phyloP scores from a whole-genome alignment of 2,888 invertebrate species.

The Drepana falcataria region DNA sequence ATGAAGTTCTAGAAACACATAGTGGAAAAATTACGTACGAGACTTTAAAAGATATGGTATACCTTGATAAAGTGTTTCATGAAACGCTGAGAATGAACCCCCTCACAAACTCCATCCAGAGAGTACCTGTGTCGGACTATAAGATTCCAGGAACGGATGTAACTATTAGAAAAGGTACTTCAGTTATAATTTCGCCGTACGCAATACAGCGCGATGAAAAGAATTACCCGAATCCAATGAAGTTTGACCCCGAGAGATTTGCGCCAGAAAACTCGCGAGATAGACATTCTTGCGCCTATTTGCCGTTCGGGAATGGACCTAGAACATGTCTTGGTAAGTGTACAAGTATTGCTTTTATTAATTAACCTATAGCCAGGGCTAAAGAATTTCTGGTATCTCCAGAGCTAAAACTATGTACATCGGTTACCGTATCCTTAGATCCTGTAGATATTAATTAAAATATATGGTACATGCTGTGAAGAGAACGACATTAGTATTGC shows the following conservation, averaged over 20 bases:
- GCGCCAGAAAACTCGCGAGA: slow-evolving; percentile 38
- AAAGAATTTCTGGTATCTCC: too few relatives aligned
- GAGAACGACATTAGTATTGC: too few relatives aligned
- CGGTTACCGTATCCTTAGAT: background rate
- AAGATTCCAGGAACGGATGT: slow-evolving; percentile 46
- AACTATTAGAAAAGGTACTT: slow-evolving; percentile 42
- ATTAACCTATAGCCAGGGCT: too few relatives aligned
- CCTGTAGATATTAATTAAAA: background rate
- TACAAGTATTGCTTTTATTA: background rate
- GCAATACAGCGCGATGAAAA: slow-evolving; percentile 63
- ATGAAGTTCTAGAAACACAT: slow-evolving; percentile 34
- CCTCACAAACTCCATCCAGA: slow-evolving; percentile 47
- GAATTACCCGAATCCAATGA: slow-evolving; percentile 60
- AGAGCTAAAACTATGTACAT: too few relatives aligned
- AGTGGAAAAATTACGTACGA: slow-evolving; percentile 51
- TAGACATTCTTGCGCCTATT: slow-evolving; percentile 47
- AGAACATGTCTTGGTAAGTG: slow-evolving; percentile 61
- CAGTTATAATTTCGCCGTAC: slow-evolving; percentile 46
- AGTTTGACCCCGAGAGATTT: slow-evolving; percentile 71
- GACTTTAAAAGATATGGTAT: slow-evolving; percentile 49
- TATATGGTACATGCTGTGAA: too few relatives aligned
- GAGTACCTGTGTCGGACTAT: slow-evolving; percentile 41
- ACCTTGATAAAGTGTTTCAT: slow-evolving; percentile 52
- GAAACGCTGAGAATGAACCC: slow-evolving; percentile 52
- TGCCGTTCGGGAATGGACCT: slow-evolving; percentile 64